These are phyloP conservation scores for Odontamblyopus lacepedii DNA, from an alignment of 2,797 vertebrate genomes.

Conservation along the genomic window DNA sequence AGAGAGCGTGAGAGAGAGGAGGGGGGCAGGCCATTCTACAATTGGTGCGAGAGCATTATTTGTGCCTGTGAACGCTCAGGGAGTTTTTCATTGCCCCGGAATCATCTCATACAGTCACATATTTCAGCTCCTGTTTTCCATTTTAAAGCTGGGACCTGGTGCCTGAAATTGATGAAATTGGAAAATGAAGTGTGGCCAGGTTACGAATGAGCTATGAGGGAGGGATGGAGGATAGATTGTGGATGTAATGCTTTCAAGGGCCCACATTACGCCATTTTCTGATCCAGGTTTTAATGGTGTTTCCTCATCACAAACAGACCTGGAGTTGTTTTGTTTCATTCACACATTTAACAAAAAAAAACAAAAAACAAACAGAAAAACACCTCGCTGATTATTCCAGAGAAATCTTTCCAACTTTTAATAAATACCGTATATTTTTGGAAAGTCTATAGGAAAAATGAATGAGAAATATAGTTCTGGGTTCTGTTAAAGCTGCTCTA, in stretches of 20 bases:
- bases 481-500: no score
- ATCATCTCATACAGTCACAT: neutral
- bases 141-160: slow-evolving; percentile 11
- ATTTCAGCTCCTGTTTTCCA: slow-evolving; percentile 20
- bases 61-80: slow-evolving; percentile 32
- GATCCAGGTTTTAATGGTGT: no score
- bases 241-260: neutral
- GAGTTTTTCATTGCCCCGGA: slow-evolving; percentile 17
- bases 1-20: neutral
- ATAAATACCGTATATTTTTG: no score
- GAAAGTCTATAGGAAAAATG: no score
- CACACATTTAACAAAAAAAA: no score
- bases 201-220: slow-evolving; percentile 12
- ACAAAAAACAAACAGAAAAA: no score
- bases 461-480: no score
- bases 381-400: no score
- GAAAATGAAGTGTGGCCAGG: slow-evolving; percentile 30
- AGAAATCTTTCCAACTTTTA: no score
- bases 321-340: no score
- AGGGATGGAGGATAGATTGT: neutral
- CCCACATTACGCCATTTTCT: no score
- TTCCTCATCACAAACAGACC: no score
- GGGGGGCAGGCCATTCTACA: slow-evolving; percentile 21
- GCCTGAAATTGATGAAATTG: neutral
- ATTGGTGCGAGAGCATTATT: slow-evolving; percentile 51